These are phyloP conservation scores for Lepus oiostolus DNA, from an alignment of 2,797 vertebrate genomes.

Conservation along the genomic window DNA sequence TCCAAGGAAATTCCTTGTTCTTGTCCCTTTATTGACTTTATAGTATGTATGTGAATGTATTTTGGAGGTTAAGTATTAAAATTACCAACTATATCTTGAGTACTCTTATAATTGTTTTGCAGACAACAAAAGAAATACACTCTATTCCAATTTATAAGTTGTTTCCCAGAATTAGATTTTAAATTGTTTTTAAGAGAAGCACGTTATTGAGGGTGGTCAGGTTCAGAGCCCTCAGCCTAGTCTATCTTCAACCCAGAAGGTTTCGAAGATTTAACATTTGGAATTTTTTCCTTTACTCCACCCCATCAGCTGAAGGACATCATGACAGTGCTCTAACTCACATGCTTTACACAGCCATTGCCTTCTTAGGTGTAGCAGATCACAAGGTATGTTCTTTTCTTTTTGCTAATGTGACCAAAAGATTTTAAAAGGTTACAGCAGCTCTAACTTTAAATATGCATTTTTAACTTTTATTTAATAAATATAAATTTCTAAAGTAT, in stretches of 20 bases:
- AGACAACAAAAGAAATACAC: not conserved
- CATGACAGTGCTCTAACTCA: conserved; percentile 98
- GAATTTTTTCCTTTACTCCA: conserved; percentile 85
- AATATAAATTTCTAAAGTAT: no score
- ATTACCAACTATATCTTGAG: conserved; percentile 1
- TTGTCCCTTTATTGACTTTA: not conserved
- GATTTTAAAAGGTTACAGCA: conserved; percentile 47
- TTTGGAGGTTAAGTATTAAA: conserved; percentile 19
- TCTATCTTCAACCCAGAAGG: conserved; percentile 23
- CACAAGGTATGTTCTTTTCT: conserved; percentile 93
- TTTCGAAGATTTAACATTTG: conserved; percentile 23
- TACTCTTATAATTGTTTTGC: not conserved
- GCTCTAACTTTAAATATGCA: not conserved
- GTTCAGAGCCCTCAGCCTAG: not conserved
- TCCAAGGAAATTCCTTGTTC: not conserved
- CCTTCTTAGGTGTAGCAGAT: conserved; percentile 97
- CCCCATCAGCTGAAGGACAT: conserved; percentile 95
- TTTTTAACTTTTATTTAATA: not conserved
- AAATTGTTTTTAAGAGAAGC: conserved; percentile 48
- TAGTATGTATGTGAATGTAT: not conserved
- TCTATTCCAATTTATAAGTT: conserved; percentile 30
- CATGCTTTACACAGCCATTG: conserved; percentile 95
- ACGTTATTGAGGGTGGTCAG: conserved; percentile 19
- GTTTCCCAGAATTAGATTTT: conserved; percentile 52
- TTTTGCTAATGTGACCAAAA: conserved; percentile 29